Evolutionary conservation across 1,140 invertebrate species (phyloP), one percentile per base, ranked within the genome.

Genomic region (Rhopalosiphum padi): DNA sequence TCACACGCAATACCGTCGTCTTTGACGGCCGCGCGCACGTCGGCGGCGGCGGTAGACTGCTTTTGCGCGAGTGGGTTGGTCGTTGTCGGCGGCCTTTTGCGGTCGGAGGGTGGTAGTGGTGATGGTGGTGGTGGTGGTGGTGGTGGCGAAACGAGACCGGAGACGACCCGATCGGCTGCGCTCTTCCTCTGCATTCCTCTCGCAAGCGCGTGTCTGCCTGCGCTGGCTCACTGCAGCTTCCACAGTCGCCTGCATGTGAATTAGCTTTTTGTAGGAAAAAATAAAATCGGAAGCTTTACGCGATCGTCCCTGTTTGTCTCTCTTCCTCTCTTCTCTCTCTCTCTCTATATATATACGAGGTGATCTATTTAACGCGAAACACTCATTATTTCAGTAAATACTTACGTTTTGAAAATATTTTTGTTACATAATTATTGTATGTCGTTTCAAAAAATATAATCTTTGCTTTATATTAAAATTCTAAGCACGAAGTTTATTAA

Each of bases 1-100:
- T 93, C 68, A 82, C 77, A 83, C 46, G 91, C 83, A 82, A 53
- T 77, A 77, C 60, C 60, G 11, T 41, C 77, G 77, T 51, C 91
- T 93, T 86, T 37, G 68, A 35, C 91, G 51, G 77, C 21, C 37
- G 41, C 82, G 92, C 92, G 92, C 51, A 53, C 92, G 48, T 21
- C 53, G 77, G 60, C 30, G 53, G n/a, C 48, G 83, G 83, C 92
- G 86, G 37, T 48, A 60, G 83, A 60, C 77, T 55, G 68, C 55
- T 92, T 92, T 92, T 77, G 60, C 60, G 60, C 60, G 30, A 77
- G 1, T n/a, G 60, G 83, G 22, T 77, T 77, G 60, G 60, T n/a
- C 60, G 60, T 68, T n/a, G 60, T n/a, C n/a, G 83, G 37, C 83
- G 83, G 22, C 83, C 22, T 53, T 53, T 77, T 15, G 4, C 2